Conservation (phyloP, 2,797 vertebrate genomes). For the Sus cebifrons region DNA sequence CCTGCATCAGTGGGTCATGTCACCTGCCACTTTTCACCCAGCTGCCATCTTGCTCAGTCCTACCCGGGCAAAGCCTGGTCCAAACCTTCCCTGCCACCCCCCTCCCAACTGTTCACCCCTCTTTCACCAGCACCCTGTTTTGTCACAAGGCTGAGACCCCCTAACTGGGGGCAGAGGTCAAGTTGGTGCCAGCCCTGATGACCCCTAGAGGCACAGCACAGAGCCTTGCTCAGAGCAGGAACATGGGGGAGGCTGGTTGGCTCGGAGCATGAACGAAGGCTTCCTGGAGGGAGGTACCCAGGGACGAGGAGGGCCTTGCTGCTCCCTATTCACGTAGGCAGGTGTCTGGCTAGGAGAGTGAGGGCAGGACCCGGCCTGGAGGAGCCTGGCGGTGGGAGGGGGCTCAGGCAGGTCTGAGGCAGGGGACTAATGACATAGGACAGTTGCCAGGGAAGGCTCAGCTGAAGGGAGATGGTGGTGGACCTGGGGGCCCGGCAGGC, state of each 20-base stretch:
- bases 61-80: background rate
- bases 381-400: background rate
- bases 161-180: background rate
- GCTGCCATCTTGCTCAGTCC: background rate
- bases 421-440: background rate
- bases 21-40: background rate
- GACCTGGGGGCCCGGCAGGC: background rate
- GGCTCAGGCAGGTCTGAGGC: background rate
- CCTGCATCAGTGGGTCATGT: background rate
- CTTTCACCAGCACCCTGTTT: background rate
- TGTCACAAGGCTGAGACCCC: background rate
- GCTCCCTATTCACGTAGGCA: background rate
- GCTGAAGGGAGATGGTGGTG: background rate
- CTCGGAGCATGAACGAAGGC: background rate
- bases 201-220: no score
- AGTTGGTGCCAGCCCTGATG: background rate
- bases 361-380: fast-evolving
- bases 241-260: background rate
- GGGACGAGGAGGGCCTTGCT: background rate
- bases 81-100: background rate
- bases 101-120: background rate
- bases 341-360: background rate
- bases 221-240: background rate
- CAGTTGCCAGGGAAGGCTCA: background rate
- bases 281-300: background rate